Evolutionary conservation across 1,140 invertebrate species (phyloP), one percentile per base, ranked within the genome.

Genomic region (Geopemphigus sp.): DNA sequence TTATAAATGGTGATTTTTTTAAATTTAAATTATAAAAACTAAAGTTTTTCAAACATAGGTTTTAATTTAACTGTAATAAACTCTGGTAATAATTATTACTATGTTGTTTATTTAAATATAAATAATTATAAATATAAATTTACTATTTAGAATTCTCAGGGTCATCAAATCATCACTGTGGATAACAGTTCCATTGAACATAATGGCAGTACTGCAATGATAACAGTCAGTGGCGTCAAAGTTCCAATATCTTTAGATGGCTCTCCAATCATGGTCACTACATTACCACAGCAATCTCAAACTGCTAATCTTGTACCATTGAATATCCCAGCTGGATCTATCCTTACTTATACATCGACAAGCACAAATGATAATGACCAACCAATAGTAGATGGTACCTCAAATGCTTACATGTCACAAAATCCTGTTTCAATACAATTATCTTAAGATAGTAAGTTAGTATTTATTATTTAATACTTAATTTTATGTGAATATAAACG

Each of bases 191-290:
- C 57, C 12, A 78, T 78, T 29, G 57, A 63, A 14, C 74, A 50
- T 19, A 78, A 59, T n/a, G 39, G 24, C 47, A 63, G 32, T 50
- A 78, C 74, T 24, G 15, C 72, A 57, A 78, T 78, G 74, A 78
- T 78, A 47, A 78, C 74, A 5, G 74, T 78, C 14, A 78, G 74
- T 47, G 74, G 74, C 24, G 74, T 78, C 17, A 78, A 78, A 78
- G 22, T 78, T 78, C 74, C 74, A 78, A 47, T 78, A 78, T 50
- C 74, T 4, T 61, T 78, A 50, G 74, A 78, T 29, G 74, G 45
- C 19, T 5, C 57, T 61, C 74, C 74, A 63, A 63, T 78, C 50
- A 78, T 78, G 74, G 74, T 78, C 11, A 47, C 57, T 63, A 47
- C 74, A 19, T 26, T 78, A 17, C 74, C 74, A 56, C 57, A 45